Evolutionary conservation across 2,113 vertebrate genomes (phyloP).

Genomic region (Elachura formosa): DNA sequence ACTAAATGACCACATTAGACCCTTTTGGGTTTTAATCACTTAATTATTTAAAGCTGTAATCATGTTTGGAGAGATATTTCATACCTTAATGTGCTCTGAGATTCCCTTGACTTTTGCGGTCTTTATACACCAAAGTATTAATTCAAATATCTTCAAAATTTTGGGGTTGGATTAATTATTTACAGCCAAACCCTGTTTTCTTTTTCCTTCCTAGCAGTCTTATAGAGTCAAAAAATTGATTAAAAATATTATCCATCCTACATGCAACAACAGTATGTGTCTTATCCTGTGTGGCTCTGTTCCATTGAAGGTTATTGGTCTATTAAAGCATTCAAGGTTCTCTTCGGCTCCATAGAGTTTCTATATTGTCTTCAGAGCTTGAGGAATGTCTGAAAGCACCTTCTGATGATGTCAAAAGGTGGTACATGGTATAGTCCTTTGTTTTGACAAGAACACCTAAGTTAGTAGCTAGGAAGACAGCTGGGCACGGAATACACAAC

Average conservation of each 20-base stretch:
- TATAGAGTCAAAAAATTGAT: not conserved
- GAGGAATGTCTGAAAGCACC: not conserved
- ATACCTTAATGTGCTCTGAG: not conserved
- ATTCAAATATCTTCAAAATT: not conserved
- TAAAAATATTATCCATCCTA: not conserved
- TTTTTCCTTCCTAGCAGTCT: not conserved
- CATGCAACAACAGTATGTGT: not conserved
- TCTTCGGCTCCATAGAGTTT: not conserved
- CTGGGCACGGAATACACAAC: not conserved
- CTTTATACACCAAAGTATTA: not conserved
- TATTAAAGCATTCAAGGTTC: not conserved
- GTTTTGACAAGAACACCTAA: not conserved
- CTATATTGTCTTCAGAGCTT: not conserved
- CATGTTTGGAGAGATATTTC: not conserved
- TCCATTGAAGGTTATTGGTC: not conserved
- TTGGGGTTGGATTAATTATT: not conserved
- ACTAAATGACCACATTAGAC: not conserved
- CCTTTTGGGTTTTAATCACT: not conserved
- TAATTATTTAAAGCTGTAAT: conserved; percentile 21
- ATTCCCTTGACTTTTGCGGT: not conserved
- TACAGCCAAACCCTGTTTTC: not conserved
- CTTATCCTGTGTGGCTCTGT: not conserved
- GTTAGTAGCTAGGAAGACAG: not conserved
- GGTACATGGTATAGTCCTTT: not conserved
- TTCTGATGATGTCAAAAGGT: not conserved